phyloP scores from a whole-genome alignment of 2,888 invertebrate species.

The Ormyrus rosae region DNA sequence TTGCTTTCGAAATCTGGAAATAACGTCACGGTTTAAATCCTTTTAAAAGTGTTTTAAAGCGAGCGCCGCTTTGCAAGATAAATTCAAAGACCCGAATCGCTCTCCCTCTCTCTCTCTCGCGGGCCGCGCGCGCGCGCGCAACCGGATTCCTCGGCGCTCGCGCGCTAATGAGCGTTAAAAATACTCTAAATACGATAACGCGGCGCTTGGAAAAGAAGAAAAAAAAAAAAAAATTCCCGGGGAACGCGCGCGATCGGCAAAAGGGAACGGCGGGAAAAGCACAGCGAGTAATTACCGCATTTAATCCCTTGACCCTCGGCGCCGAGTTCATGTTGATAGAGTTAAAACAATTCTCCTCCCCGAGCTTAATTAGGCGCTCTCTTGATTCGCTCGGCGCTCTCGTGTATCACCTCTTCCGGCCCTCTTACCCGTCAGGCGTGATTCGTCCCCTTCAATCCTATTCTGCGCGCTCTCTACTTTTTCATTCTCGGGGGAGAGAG shows the following conservation, averaged over 20 bases:
- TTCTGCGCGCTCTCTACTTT: not conserved
- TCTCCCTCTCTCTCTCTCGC: not conserved
- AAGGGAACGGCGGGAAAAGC: too few species aligned
- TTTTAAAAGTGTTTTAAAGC: too few species aligned
- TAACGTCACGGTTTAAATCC: too few species aligned
- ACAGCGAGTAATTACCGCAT: constrained; percentile 36
- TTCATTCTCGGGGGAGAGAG: not conserved
- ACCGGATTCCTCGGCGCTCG: not conserved
- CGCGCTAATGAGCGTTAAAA: too few species aligned
- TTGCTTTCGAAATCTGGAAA: too few species aligned
- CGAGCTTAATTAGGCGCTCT: constrained; percentile 40
- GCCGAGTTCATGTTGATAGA: constrained; percentile 28
- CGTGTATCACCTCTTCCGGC: not conserved
- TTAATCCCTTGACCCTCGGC: constrained; percentile 45
- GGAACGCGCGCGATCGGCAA: too few species aligned
- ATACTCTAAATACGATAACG: too few species aligned
- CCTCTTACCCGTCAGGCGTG: not conserved
- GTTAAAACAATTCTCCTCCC: constrained; percentile 34
- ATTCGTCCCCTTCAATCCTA: not conserved
- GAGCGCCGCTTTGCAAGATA: too few species aligned
- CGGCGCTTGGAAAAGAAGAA: too few species aligned
- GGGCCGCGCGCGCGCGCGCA: not conserved
- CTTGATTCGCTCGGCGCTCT: constrained; percentile 2
- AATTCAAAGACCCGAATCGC: too few species aligned
- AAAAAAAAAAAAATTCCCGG: too few species aligned